Conservation (phyloP, 2,113 vertebrate species). For the Bujurquina vittata region DNA sequence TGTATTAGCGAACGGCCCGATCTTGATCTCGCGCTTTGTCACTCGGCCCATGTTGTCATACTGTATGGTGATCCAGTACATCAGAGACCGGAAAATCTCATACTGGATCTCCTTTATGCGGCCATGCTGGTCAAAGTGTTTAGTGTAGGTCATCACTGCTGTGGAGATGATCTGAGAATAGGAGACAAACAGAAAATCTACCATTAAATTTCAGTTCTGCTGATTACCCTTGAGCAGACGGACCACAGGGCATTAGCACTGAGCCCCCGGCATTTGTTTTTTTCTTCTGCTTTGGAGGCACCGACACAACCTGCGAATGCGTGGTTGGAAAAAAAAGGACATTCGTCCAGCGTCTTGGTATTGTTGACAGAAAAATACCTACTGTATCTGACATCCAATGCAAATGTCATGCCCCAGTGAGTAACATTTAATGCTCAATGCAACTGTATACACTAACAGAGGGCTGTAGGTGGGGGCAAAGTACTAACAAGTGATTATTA, state of each 20-base stretch:
- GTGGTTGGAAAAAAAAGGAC: neutral
- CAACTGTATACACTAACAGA: neutral
- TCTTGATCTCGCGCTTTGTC: conserved; percentile 97
- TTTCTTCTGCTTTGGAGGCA: neutral
- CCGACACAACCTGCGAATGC: neutral
- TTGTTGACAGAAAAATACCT: neutral
- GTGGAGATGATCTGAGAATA: conserved; percentile 92
- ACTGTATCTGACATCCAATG: neutral
- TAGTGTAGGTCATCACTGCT: conserved; percentile 98
- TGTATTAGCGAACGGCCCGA: conserved; percentile 97
- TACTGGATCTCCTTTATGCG: conserved; percentile 99
- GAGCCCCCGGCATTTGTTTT: neutral
- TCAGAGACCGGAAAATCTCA: conserved; percentile 96
- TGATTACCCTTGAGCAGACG: neutral
- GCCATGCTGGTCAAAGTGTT: conserved; percentile 95
- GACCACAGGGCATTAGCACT: neutral
- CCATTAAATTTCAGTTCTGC: neutral
- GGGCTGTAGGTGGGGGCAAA: neutral
- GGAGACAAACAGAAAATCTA: neutral
- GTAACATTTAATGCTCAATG: neutral
- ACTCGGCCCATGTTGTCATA: conserved; percentile 99
- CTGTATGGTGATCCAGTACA: conserved; percentile 99
- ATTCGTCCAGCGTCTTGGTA: neutral
- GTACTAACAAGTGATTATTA: neutral
- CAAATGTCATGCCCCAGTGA: neutral